Evolutionary conservation across 2,797 vertebrate species (phyloP), one percentile per base, ranked within the genome.

Genomic region (Acipenser ruthenus): DNA sequence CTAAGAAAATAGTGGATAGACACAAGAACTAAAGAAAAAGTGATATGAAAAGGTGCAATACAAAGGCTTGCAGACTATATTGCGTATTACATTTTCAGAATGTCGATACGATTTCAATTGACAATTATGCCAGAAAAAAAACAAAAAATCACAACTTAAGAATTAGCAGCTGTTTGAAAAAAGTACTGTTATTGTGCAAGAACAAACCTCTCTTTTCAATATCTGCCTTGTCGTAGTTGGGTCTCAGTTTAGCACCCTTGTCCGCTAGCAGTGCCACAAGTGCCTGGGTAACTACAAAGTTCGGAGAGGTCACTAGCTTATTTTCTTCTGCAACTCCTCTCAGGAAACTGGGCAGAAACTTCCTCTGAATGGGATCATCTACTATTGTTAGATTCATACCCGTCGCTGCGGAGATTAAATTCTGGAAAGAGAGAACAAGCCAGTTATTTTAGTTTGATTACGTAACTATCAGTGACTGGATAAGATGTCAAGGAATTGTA

Each of bases 281-380:
- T 0, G 96, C 96, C 82, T 99, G 96, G 4, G 96, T 99, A 69
- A 99, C 96, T 60, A 98, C 95, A 69, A 99, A 99, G 84, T 98
- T 98, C 0, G 96, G 96, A 0, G 96, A 98, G 0, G 95, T 98
- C 60, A 99, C 87, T 51, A 98, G 93, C 72, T 99, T 99, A 84
- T 94, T 98, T 78, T 99, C 96, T 84, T 99, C 96, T 0, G 96
- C 95, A 66, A 94, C 94, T 11, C 95, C 92, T 6, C 96, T 87
- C 70, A 99, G 88, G 76, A 99, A 99, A 78, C 94, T 95, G 62
- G 96, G 96, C 65, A 98, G 84, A 82, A 98, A 97, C 80, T 96
- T 98, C 64, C 95, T 91, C 76, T 98, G 96, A 77, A 97, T 92
- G 64, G 96, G 95, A 78, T 99, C 96, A 60, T 99, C 96, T 8